A percentile compares a stretch with the other conserved stretches of the same genome.
Evolutionary conservation across 2,888 invertebrate genomes (phyloP).

Genomic region (Tetragonisca angustula): DNA sequence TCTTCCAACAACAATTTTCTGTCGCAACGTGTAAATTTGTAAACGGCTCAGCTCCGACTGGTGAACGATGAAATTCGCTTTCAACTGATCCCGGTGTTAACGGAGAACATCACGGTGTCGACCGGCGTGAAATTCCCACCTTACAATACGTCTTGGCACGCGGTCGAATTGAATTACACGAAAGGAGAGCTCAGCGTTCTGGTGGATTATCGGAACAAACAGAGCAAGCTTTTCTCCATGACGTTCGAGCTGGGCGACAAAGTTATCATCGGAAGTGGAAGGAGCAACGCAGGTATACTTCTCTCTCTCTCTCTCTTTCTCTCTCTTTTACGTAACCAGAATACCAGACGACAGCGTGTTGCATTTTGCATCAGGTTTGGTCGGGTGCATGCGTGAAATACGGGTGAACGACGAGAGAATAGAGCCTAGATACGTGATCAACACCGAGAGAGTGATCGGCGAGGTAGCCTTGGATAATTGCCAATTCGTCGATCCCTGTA

Average conservation of each 20-base stretch:
- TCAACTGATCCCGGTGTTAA: slow-evolving; percentile 90
- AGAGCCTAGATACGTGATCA: slow-evolving; percentile 92
- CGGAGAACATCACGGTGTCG: slow-evolving; percentile 91
- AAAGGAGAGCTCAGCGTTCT: slow-evolving; percentile 90
- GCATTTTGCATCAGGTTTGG: slow-evolving; percentile 86
- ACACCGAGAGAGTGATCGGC: slow-evolving; percentile 93
- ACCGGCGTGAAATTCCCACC: slow-evolving; percentile 92
- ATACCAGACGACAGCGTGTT: neutral
- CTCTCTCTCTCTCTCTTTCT: too few species aligned
- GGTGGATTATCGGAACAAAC: slow-evolving; percentile 91
- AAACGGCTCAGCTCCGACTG: slow-evolving; percentile 74
- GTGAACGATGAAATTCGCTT: slow-evolving; percentile 94
- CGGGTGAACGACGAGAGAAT: slow-evolving; percentile 92
- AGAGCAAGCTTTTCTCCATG: slow-evolving; percentile 88
- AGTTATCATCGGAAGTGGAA: slow-evolving; percentile 92
- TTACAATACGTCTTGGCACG: slow-evolving; percentile 92
- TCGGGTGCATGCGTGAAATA: slow-evolving; percentile 96
- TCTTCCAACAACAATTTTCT: neutral
- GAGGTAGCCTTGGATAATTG: slow-evolving; percentile 96
- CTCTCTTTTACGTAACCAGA: neutral
- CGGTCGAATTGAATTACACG: slow-evolving; percentile 91
- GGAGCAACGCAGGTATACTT: slow-evolving; percentile 85
- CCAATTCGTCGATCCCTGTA: slow-evolving; percentile 94
- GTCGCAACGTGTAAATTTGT: neutral
- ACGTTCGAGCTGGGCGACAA: slow-evolving; percentile 89